Percentiles rank a stretch among this genome's conserved stretches.
phyloP scores from a whole-genome alignment of 2,797 vertebrate species.

The Strix occidentalis region DNA sequence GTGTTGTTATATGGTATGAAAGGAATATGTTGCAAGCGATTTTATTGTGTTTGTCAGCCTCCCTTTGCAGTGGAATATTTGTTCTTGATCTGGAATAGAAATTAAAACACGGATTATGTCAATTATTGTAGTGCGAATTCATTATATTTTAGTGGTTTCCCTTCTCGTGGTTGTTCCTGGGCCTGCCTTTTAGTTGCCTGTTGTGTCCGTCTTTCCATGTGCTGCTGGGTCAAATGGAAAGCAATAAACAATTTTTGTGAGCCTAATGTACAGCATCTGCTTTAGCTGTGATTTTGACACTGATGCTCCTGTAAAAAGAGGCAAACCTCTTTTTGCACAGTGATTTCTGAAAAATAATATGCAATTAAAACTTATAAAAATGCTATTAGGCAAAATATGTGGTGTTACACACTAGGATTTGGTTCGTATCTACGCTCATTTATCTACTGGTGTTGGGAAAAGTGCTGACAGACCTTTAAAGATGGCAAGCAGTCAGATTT shows the following conservation, averaged over 20 bases:
- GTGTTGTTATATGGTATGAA: background rate
- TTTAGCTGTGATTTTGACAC: background rate
- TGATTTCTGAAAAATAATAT: background rate
- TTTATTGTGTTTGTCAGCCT: background rate
- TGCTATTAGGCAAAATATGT: background rate
- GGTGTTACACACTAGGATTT: background rate
- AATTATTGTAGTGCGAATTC: background rate
- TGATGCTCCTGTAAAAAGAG: background rate
- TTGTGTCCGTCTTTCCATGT: accelerated
- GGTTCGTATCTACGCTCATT: background rate
- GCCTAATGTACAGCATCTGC: background rate
- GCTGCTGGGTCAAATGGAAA: background rate
- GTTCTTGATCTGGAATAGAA: background rate
- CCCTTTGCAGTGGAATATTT: background rate
- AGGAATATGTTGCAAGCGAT: background rate
- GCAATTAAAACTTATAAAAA: background rate
- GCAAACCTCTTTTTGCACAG: background rate
- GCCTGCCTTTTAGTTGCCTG: background rate
- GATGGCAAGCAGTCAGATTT: background rate
- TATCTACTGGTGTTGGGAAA: background rate
- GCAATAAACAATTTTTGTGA: background rate
- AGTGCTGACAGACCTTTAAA: background rate
- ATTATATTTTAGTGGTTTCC: background rate
- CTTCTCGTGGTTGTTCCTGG: background rate
- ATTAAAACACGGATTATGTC: background rate